These are phyloP conservation scores for Drosophila biarmipes DNA, from an alignment of 1,140 invertebrate genomes.

Conservation along the genomic window DNA sequence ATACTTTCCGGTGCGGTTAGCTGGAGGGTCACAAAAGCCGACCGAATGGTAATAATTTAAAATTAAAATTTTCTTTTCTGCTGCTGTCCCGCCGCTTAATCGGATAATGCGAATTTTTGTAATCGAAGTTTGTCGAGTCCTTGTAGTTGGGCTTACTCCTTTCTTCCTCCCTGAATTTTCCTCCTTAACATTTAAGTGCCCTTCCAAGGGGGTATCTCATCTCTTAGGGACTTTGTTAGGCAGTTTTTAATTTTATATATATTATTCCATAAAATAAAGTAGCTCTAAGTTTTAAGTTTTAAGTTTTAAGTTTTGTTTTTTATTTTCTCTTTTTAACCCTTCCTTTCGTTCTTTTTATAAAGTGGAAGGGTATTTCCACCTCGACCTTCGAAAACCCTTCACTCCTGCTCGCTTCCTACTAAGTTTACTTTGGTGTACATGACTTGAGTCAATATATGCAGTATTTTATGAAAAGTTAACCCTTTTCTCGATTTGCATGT, in stretches of 20 bases:
- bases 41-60: constrained; percentile 68
- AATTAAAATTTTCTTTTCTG: constrained; percentile 67
- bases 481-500: constrained; percentile 71
- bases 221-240: no score
- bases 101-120: constrained; percentile 72
- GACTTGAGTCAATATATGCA: constrained; percentile 81
- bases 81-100: constrained; percentile 53
- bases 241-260: no score
- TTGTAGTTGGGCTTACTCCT: constrained; percentile 35
- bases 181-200: not conserved
- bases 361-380: not conserved
- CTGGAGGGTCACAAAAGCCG: constrained; percentile 22
- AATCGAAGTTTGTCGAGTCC: constrained; percentile 78
- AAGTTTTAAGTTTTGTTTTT: no score
- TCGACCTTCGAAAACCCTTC: not conserved
- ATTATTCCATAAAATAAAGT: no score
- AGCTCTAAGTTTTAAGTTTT: no score
- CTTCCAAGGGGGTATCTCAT: not conserved
- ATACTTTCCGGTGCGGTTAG: constrained; percentile 52
- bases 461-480: constrained; percentile 74
- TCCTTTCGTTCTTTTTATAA: no score
- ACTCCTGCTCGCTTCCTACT: not conserved
- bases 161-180: not conserved
- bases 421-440: constrained; percentile 64
- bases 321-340: no score